Base-by-base conservation (phyloP, 2,888 invertebrate species). In the Orthosia gracilis region DNA sequence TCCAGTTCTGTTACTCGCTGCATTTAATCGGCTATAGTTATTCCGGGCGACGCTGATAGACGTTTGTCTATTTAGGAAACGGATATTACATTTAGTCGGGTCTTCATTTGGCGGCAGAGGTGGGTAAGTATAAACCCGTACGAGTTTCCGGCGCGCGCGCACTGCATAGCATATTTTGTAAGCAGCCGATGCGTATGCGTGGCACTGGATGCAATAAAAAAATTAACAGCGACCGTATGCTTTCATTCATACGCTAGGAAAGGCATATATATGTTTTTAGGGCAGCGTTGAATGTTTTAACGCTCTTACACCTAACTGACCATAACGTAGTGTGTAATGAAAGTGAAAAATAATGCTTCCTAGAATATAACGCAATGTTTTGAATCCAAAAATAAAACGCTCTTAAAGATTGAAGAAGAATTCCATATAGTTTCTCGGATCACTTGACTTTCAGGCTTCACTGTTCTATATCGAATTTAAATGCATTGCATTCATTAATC, bases 51-150 rank as follows among this genome's bases (percentile, higher is more conserved):
- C 93, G 92, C 91, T 92, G 94, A 94, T 96, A 94, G 94, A 94
- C 96, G 95, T 94, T 95, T 94, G 95, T 95, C 96, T 96, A 96
- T 96, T 96, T 96, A 96, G 96, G 96, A 96, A 96, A 94, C 96
- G 96, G 96, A 96, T 95, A 96, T 96, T 95, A 95, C 95, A 95
- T 96, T 95, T 95, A 95, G 96, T 94, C 93, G 94, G 91, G 93
- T 93, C 94, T 95, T 94, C 96, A 95, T 96, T 96, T 95, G 95
- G 95, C 95, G 94, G 95, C 93, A 93, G 93, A 94, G 95, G 95
- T 95, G 94, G 94, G 94, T 93, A 93, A 91, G 94, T 94, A 95
- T 95, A 94, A 94, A 93, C 93, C 92, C 93, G 94, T 94, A 93
- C 91, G 93, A 88, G 94, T 93, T 94, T 95, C 95, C 95, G 94